These are phyloP conservation scores for Pteropus alecto DNA, from an alignment of 2,113 vertebrate genomes.

Conservation along the genomic window DNA sequence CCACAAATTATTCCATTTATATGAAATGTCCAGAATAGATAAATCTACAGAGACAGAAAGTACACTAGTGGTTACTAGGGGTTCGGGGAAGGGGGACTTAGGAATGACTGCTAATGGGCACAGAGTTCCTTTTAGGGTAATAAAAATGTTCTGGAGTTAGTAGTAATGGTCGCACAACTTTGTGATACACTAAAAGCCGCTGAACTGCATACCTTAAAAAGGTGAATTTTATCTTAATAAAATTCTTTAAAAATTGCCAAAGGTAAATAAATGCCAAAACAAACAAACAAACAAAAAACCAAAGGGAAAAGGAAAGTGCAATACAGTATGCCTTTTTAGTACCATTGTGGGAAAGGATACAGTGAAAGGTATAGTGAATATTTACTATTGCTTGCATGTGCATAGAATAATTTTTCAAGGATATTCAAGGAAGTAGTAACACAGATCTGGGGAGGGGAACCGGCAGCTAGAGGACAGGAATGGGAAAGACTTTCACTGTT, in stretches of 20 bases:
- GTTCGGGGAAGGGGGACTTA: neutral
- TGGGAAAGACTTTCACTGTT: neutral
- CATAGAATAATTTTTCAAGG: neutral
- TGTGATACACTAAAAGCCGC: neutral
- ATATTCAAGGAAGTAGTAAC: neutral
- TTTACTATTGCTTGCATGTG: neutral
- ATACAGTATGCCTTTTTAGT: neutral
- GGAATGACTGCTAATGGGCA: neutral
- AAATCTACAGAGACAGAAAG: neutral
- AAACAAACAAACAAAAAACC: no score
- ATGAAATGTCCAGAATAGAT: neutral
- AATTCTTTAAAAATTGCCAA: neutral
- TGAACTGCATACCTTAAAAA: neutral
- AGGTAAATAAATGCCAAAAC: neutral
- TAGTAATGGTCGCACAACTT: neutral
- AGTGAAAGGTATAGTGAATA: neutral
- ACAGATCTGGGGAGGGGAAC: neutral
- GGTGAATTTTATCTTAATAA: neutral
- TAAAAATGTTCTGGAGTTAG: neutral
- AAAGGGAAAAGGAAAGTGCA: neutral
- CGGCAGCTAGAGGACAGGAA: neutral
- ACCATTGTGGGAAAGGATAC: neutral
- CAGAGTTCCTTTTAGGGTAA: neutral
- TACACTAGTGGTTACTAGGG: neutral
- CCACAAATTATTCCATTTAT: neutral